These are phyloP conservation scores for Idaea straminata DNA, from an alignment of 2,888 invertebrate genomes.

Conservation along the genomic window DNA sequence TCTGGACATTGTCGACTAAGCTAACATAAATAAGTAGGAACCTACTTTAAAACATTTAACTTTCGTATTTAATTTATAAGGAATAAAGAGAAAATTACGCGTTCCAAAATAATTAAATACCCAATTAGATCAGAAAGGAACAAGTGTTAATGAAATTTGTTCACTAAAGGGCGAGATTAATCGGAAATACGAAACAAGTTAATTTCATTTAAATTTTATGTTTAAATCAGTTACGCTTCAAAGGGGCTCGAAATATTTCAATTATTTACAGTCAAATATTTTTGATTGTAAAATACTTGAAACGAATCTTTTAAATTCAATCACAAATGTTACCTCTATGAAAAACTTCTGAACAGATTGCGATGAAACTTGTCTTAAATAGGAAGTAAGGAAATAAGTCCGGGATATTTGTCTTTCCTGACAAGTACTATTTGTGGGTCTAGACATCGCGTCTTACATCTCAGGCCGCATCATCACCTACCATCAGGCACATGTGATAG, in stretches of 20 bases:
- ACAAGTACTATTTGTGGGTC: no score
- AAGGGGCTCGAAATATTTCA: background rate
- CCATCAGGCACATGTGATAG: no score
- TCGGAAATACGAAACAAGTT: background rate
- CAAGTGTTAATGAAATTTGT: constrained; percentile 1
- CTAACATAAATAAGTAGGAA: background rate
- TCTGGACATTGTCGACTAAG: background rate
- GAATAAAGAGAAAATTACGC: background rate
- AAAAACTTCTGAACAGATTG: no score
- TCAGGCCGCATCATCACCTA: no score
- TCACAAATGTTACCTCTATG: no score
- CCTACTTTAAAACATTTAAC: background rate
- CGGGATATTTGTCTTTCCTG: no score
- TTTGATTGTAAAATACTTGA: background rate
- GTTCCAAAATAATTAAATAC: constrained; percentile 4
- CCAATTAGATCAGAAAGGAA: constrained; percentile 1
- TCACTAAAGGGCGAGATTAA: constrained; percentile 4
- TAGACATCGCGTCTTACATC: no score
- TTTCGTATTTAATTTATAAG: background rate
- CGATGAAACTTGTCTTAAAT: no score
- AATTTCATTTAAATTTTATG: background rate
- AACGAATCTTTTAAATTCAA: background rate
- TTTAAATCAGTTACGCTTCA: background rate
- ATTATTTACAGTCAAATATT: background rate
- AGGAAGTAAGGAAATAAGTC: no score